Percentiles rank a stretch among this genome's conserved stretches.
Conservation (phyloP, 1,140 invertebrate genomes). For the Heliconius nattereri region DNA sequence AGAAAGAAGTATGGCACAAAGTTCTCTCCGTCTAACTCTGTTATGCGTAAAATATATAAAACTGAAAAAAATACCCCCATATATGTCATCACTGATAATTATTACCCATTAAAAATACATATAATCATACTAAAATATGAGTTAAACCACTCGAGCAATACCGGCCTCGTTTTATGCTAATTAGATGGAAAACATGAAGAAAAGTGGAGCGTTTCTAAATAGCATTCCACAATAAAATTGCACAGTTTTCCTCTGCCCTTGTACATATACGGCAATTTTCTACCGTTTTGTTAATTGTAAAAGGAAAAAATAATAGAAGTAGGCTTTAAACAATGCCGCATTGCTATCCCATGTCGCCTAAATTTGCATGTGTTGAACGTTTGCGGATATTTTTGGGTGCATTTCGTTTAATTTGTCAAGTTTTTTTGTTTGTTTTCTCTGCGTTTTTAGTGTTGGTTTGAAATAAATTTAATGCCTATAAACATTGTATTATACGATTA, state of each 20-base stretch:
- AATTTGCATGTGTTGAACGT: slow-evolving; percentile 20
- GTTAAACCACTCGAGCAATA: background rate
- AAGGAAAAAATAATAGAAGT: slow-evolving; percentile 14
- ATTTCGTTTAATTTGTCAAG: background rate
- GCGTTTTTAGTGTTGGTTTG: background rate
- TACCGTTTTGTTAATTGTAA: background rate
- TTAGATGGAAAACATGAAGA: background rate
- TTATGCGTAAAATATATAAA: no score
- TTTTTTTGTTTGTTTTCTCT: background rate
- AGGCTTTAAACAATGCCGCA: slow-evolving; percentile 23
- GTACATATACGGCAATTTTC: background rate
- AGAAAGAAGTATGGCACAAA: no score
- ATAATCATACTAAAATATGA: slow-evolving; percentile 1
- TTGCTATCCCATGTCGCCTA: slow-evolving; percentile 17
- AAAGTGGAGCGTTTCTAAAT: background rate
- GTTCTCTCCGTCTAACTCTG: no score
- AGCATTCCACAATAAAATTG: background rate
- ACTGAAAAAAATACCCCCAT: no score
- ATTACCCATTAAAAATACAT: no score
- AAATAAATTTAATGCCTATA: no score
- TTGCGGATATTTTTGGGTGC: slow-evolving; percentile 19
- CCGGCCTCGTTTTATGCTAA: background rate
- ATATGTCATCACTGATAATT: no score
- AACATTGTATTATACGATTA: no score
- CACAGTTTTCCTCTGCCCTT: background rate